phyloP scores from a whole-genome alignment of 2,113 vertebrate species.

The Tor tambroides region DNA sequence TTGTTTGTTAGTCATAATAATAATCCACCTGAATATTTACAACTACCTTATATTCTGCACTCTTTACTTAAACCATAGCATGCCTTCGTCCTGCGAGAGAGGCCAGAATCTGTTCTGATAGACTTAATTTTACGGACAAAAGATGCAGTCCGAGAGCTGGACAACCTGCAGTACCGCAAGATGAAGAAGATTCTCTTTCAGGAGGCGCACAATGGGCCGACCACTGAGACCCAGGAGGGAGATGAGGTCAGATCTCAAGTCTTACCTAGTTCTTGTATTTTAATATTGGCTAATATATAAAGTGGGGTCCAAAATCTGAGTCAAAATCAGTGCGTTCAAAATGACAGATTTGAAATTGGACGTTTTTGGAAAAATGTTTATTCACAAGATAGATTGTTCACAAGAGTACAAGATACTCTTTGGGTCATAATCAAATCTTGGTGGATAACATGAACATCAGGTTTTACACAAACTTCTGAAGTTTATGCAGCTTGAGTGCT shows the following conservation, averaged over 20 bases:
- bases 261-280: background rate
- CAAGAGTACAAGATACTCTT: background rate
- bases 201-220: slow-evolving; percentile 81
- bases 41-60: background rate
- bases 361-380: background rate
- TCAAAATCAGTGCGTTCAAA: background rate
- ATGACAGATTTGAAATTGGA: background rate
- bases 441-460: background rate
- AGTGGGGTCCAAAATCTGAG: background rate
- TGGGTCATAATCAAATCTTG: background rate
- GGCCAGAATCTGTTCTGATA: slow-evolving; percentile 58
- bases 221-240: too few relatives aligned
- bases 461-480: background rate
- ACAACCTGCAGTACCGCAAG: slow-evolving; percentile 92
- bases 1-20: background rate
- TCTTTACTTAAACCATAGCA: slow-evolving; percentile 71
- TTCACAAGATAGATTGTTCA: too few relatives aligned
- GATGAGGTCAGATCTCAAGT: too few relatives aligned
- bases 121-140: slow-evolving; percentile 69
- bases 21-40: background rate
- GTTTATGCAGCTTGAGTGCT: background rate
- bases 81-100: slow-evolving; percentile 77
- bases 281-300: background rate
- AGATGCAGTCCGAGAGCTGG: slow-evolving; percentile 88
- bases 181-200: slow-evolving; percentile 95